Percentiles rank a stretch among this genome's conserved stretches.
Evolutionary conservation across 2,797 vertebrate species (phyloP).

Genomic region (Ptychadena robeensis): DNA sequence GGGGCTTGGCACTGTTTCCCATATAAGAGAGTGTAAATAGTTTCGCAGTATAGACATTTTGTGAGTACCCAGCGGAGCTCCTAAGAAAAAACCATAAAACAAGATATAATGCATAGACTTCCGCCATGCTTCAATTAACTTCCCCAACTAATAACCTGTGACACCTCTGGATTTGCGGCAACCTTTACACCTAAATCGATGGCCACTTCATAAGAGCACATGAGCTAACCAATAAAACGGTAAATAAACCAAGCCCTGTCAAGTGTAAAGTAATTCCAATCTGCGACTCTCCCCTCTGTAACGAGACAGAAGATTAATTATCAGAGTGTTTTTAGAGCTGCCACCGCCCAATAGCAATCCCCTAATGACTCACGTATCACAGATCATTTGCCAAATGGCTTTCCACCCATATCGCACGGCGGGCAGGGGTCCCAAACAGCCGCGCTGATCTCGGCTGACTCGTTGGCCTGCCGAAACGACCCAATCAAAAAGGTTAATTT

Average conservation of each 20-base stretch:
- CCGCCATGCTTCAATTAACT: constrained; percentile 43
- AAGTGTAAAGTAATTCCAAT: constrained; percentile 71
- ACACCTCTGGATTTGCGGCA: constrained; percentile 59
- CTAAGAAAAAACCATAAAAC: neutral
- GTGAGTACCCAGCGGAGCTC: neutral
- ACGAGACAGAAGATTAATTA: constrained; percentile 70
- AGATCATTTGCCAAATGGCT: constrained; percentile 50
- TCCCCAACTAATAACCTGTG: constrained; percentile 44
- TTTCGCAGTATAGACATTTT: neutral
- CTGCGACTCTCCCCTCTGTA: constrained; percentile 64
- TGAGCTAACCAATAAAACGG: constrained; percentile 68
- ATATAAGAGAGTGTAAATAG: neutral
- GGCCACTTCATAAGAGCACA: constrained; percentile 70
- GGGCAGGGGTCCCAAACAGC: constrained; percentile 12
- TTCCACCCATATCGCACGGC: neutral
- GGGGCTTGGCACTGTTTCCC: neutral
- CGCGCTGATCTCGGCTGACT: constrained; percentile 34
- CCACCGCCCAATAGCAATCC: constrained; percentile 59
- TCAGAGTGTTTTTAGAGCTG: constrained; percentile 65
- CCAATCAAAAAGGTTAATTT: neutral
- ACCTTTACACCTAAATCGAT: constrained; percentile 64
- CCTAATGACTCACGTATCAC: constrained; percentile 55
- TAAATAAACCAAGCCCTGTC: constrained; percentile 71
- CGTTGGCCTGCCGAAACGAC: neutral
- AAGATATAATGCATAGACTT: constrained; percentile 6